Conservation (phyloP, 2,888 invertebrate species). For the Thymelicus lineola region DNA sequence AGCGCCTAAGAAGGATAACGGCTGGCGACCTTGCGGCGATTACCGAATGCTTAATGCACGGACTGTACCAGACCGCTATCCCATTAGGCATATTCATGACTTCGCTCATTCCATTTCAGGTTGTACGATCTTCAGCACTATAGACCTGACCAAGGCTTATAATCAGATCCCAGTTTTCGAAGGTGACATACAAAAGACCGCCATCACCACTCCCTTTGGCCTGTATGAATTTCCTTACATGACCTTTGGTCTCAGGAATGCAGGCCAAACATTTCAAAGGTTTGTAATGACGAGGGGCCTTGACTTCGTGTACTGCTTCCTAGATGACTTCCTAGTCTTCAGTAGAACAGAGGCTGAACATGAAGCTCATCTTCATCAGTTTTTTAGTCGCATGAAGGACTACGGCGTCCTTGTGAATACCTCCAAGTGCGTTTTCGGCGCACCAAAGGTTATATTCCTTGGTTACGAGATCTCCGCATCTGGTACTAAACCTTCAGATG, state of each 20-base stretch:
- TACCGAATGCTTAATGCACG: too few relatives aligned
- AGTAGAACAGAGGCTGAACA: neutral
- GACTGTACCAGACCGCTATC: neutral
- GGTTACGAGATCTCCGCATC: conserved; percentile 38
- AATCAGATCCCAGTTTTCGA: neutral
- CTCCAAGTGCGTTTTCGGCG: conserved; percentile 36
- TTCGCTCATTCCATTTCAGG: neutral
- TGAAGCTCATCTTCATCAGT: conserved; percentile 13
- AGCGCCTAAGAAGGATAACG: too few relatives aligned
- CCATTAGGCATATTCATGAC: neutral
- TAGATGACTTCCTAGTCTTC: neutral
- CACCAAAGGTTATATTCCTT: conserved; percentile 35
- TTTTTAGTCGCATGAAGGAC: conserved; percentile 32
- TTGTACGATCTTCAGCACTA: neutral
- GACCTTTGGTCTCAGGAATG: neutral
- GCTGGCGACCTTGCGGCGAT: too few relatives aligned
- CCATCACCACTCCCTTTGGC: neutral
- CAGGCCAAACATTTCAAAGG: too few relatives aligned
- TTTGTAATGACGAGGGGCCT: neutral
- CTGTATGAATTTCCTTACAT: neutral
- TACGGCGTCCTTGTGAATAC: conserved; percentile 40
- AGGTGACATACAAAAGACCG: neutral
- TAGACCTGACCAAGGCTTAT: neutral
- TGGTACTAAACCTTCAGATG: conserved; percentile 40
- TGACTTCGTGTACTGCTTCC: neutral